Base-by-base conservation (phyloP, 2,797 vertebrate genomes). In the Paratrypauchen microcephalus region DNA sequence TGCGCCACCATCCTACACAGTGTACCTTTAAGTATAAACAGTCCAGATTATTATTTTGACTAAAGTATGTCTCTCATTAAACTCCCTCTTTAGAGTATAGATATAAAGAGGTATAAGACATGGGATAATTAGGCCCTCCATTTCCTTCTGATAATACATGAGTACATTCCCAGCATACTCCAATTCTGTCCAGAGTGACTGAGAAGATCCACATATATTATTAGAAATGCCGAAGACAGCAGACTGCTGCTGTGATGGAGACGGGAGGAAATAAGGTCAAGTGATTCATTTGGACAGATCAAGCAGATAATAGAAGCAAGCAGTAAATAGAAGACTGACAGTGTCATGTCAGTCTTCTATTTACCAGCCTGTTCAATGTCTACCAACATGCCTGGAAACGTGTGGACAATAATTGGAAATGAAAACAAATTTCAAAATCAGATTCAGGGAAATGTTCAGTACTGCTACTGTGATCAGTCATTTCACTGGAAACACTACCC, bases 281-380 rank as follows among this genome's bases (percentile, higher is more conserved):
- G 41, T 26, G 39, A 64, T 64, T 9, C 16, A 28, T 64, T 3
- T 47, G 61, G 39, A 63, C 41, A 64, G 41, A 41, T 62, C 32
- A 45, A 26, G n/a, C 3, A n/a, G n/a, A n/a, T n/a, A n/a, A n/a
- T n/a, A n/a, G n/a, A n/a, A n/a, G n/a, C n/a, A n/a, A n/a, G n/a
- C n/a, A n/a, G n/a, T n/a, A n/a, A n/a, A n/a, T n/a, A n/a, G n/a
- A n/a, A n/a, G n/a, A n/a, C n/a, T n/a, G 32, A 18, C 28, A 19
- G 16, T 28, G 16, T 59, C 28, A 19, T 8, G 15, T 59, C 28
- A 56, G 54, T 3, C 28, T 59, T 59, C 26, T 59, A 16, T 59
- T 28, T 59, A 32, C 28, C 28, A 18, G 26, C 9, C 28, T 59
- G 57, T 59, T 52, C 8, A n/a, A 9, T 15, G n/a, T 7, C 19